Percentiles rank a stretch among this genome's conserved stretches.
These are phyloP conservation scores for Avahi laniger DNA, from an alignment of 2,797 vertebrate species.

Conservation along the genomic window DNA sequence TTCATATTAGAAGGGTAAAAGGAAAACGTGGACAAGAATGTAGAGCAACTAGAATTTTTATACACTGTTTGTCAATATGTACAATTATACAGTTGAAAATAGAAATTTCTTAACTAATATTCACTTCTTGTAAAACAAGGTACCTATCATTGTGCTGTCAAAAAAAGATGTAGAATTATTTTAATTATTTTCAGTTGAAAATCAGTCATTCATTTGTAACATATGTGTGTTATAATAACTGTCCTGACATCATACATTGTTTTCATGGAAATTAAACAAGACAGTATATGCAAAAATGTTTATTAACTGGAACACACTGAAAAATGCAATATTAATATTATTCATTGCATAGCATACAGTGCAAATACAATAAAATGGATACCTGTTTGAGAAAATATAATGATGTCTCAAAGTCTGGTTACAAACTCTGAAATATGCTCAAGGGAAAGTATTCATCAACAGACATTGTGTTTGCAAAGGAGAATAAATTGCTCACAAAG, in stretches of 20 bases:
- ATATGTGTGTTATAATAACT: neutral
- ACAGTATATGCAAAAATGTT: neutral
- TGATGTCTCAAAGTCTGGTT: neutral
- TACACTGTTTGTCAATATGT: neutral
- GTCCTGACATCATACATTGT: neutral
- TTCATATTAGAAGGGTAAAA: neutral
- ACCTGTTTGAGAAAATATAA: neutral
- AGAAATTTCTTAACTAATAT: neutral
- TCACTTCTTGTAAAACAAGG: neutral
- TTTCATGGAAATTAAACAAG: neutral
- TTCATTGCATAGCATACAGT: neutral
- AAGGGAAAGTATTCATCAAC: neutral
- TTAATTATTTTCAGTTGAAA: neutral
- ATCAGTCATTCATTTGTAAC: neutral
- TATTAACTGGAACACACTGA: neutral
- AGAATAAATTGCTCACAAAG: slow-evolving; percentile 16
- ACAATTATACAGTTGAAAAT: neutral
- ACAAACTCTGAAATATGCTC: neutral
- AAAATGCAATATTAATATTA: neutral
- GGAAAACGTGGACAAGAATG: neutral
- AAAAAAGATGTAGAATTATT: neutral
- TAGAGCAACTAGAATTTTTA: neutral
- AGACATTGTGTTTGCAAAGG: neutral
- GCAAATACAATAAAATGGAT: neutral
- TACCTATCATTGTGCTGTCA: neutral